Conservation (phyloP, 2,113 vertebrate genomes). For the Seriola aureovittata region DNA sequence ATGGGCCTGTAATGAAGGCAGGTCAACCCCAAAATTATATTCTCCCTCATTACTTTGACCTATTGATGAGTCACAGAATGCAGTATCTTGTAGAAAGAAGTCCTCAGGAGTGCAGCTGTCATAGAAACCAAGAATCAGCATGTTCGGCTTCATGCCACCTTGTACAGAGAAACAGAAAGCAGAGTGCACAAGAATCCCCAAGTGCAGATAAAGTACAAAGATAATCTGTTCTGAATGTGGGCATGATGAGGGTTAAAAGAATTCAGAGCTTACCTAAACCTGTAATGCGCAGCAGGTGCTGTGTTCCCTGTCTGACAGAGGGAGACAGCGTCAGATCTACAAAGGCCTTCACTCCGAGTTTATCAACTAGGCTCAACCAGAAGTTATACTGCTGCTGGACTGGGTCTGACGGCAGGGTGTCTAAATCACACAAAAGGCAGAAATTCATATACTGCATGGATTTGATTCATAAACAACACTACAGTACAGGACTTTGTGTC, state of each 20-base stretch:
- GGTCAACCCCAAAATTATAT: constrained; percentile 88
- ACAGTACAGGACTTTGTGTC: neutral
- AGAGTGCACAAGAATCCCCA: neutral
- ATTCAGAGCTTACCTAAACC: constrained; percentile 85
- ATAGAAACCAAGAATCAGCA: constrained; percentile 91
- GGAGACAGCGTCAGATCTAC: constrained; percentile 90
- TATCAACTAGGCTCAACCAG: constrained; percentile 92
- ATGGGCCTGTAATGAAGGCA: constrained; percentile 89
- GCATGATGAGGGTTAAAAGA: neutral
- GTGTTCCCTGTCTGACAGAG: constrained; percentile 90
- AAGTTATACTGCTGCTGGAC: constrained; percentile 92
- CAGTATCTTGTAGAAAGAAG: constrained; percentile 90
- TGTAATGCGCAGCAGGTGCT: constrained; percentile 91
- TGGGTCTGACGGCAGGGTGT: constrained; percentile 87
- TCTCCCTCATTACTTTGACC: constrained; percentile 70
- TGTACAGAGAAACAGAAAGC: constrained; percentile 4
- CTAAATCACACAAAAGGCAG: constrained; percentile 64
- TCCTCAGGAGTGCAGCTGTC: constrained; percentile 89
- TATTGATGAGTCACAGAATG: constrained; percentile 81
- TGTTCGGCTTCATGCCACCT: constrained; percentile 97
- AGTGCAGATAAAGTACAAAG: neutral
- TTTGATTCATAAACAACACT: neutral
- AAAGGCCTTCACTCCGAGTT: constrained; percentile 92
- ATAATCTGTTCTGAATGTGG: neutral
- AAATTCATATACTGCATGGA: neutral